A percentile compares a stretch with the other conserved stretches of the same genome.
Conservation (phyloP, 1,140 invertebrate species). For the Andrena cerasifolii region DNA sequence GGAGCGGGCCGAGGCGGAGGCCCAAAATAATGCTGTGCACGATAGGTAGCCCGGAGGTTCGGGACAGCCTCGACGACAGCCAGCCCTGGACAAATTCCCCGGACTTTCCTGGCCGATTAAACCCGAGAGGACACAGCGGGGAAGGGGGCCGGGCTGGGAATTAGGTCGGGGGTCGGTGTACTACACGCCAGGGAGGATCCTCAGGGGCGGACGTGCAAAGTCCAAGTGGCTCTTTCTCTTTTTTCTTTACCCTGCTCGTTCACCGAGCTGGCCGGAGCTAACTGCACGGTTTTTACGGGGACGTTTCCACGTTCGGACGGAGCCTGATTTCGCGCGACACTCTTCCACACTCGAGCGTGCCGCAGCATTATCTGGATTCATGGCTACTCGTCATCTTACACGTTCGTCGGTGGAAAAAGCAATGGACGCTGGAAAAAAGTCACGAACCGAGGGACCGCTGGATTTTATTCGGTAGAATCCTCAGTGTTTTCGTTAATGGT, state of each 20-base stretch:
- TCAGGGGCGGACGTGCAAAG: conserved; percentile 21
- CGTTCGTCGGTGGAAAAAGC: background rate
- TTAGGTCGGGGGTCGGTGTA: conserved; percentile 65
- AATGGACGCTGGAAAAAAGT: background rate
- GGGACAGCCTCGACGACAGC: conserved; percentile 14
- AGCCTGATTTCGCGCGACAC: conserved; percentile 13
- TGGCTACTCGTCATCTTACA: background rate
- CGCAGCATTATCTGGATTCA: background rate
- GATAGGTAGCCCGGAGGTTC: conserved; percentile 31
- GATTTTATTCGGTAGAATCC: too few relatives aligned
- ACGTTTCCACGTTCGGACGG: background rate
- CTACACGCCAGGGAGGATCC: conserved; percentile 43
- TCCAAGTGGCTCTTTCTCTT: background rate
- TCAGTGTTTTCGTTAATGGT: too few relatives aligned
- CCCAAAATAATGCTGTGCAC: conserved; percentile 39
- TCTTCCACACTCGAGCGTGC: background rate
- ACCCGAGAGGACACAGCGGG: conserved; percentile 17
- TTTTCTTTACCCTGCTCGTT: background rate
- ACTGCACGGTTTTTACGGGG: conserved; percentile 4
- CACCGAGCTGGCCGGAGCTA: background rate
- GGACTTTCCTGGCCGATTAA: conserved; percentile 42
- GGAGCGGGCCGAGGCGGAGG: background rate
- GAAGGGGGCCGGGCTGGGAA: conserved; percentile 53
- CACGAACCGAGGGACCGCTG: too few relatives aligned
- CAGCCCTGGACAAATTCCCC: conserved; percentile 33